Evolutionary conservation across 2,888 invertebrate species (phyloP).

Genomic region (Cryptus viduatorius): DNA sequence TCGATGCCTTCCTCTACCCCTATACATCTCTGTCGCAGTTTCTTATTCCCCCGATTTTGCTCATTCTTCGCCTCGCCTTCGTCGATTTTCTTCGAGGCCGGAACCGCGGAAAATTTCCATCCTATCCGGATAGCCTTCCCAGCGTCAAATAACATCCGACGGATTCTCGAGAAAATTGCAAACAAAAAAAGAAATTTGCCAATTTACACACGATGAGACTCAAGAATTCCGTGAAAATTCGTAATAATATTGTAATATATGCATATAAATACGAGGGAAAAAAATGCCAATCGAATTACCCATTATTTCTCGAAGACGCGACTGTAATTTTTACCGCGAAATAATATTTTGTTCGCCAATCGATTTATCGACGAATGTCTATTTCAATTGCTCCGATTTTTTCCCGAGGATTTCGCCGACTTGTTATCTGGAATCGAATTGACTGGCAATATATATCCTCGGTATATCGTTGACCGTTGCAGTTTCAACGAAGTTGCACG

Average conservation of each 20-base stretch:
- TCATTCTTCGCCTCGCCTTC: slow-evolving; percentile 21
- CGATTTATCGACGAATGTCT: neutral
- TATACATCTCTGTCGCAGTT: slow-evolving; percentile 5
- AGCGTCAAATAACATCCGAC: slow-evolving; percentile 54
- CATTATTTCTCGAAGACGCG: neutral
- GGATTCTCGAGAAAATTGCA: slow-evolving; percentile 21
- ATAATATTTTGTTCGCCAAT: neutral
- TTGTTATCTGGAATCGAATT: slow-evolving; percentile 51
- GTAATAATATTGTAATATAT: neutral
- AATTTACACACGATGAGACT: slow-evolving; percentile 34
- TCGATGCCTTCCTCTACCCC: slow-evolving; percentile 7
- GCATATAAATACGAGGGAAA: no score
- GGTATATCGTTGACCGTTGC: slow-evolving; percentile 21
- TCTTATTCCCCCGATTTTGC: slow-evolving; percentile 27
- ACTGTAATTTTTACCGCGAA: neutral
- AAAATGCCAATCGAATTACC: no score
- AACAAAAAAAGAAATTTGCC: slow-evolving; percentile 39
- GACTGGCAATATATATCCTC: slow-evolving; percentile 57
- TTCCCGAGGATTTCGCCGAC: neutral
- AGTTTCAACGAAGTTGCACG: slow-evolving; percentile 21
- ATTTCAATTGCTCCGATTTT: neutral
- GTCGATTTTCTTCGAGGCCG: slow-evolving; percentile 53
- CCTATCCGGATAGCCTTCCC: neutral
- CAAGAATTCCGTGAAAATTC: neutral
- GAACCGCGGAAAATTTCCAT: slow-evolving; percentile 68